Conservation (phyloP, 2,888 invertebrate genomes). For the Anticlea derivata region DNA sequence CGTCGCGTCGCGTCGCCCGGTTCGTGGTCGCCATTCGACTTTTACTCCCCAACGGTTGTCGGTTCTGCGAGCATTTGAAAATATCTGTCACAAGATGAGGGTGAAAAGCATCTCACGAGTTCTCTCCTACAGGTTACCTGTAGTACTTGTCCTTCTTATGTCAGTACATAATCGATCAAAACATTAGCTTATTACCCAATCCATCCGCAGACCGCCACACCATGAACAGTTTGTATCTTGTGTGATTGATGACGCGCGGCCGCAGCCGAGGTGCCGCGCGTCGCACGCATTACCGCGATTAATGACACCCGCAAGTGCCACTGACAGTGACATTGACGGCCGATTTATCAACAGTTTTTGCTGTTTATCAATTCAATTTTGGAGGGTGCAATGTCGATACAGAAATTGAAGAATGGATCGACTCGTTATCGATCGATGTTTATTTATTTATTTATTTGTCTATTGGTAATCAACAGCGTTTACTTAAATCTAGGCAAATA, state of each 20-base stretch:
- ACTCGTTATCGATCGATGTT: too few relatives aligned
- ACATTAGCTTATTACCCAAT: slow-evolving; percentile 22
- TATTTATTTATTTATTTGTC: too few relatives aligned
- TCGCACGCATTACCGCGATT: slow-evolving; percentile 31
- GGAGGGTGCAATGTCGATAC: slow-evolving; percentile 9
- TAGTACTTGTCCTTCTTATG: too few relatives aligned
- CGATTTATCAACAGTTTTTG: slow-evolving; percentile 30
- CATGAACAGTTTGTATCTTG: slow-evolving; percentile 8
- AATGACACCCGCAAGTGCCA: slow-evolving; percentile 25
- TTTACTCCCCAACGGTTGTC: too few relatives aligned
- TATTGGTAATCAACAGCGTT: too few relatives aligned
- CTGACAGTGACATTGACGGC: slow-evolving; percentile 21
- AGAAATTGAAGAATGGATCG: slow-evolving; percentile 7
- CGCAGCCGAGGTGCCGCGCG: slow-evolving; percentile 26
- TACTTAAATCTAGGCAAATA: too few relatives aligned
- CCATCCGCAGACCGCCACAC: slow-evolving; percentile 12
- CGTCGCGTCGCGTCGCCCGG: too few relatives aligned
- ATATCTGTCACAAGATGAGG: too few relatives aligned
- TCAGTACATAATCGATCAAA: slow-evolving; percentile 11
- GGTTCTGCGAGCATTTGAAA: too few relatives aligned
- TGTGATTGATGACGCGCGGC: slow-evolving; percentile 28
- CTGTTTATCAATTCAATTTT: slow-evolving; percentile 22
- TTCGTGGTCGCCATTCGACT: too few relatives aligned
- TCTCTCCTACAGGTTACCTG: too few relatives aligned
- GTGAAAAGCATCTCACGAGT: too few relatives aligned